Evolutionary conservation across 2,113 vertebrate species (phyloP), one percentile per base, ranked within the genome.

Genomic region (Rallus limicola): DNA sequence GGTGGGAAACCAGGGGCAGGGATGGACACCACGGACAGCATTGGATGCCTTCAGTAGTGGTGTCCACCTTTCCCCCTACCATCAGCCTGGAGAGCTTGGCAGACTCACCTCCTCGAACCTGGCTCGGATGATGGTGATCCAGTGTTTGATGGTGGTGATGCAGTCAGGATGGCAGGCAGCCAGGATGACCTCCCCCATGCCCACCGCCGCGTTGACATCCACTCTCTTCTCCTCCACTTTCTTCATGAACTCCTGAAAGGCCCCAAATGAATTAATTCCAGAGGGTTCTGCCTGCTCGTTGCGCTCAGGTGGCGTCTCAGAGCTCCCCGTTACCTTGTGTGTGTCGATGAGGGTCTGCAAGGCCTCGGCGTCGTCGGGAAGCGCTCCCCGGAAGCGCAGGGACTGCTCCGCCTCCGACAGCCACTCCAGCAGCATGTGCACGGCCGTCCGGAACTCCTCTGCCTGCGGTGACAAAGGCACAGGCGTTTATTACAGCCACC

Each of bases 81-180:
- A 3, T 0, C 60, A 36, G 42, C 55, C 60, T 13, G 38, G 28
- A 67, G 4, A 13, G 0, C 68, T 60, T 1, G 16, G 29, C 3
- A 68, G 28, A 94, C 98, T 97, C 89, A 99, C 99, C 98, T 99
- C 99, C 96, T 99, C 99, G 0, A 99, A 99, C 82, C 99, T 98
- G 17, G 99, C 99, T 11, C 99, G 97, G 97, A 99, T 99, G 98
- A 99, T 99, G 95, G 99, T 99, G 98, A 99, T 99, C 99, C 99
- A 99, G 98, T 99, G 99, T 84, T 99, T 99, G 97, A 99, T 98
- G 60, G 99, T 99, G 92, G 99, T 99, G 98, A 99, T 98, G 97
- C 99, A 99, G 96, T 99, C 99, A 0, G 99, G 99, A 82, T 99
- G 99, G 93, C 99, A 99, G 69, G 98, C 96, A 0, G 98, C 98